Percentiles rank a stretch among this genome's conserved stretches.
phyloP scores from a whole-genome alignment of 2,113 vertebrate species.

The Pseudorhombus dupliciocellatus region DNA sequence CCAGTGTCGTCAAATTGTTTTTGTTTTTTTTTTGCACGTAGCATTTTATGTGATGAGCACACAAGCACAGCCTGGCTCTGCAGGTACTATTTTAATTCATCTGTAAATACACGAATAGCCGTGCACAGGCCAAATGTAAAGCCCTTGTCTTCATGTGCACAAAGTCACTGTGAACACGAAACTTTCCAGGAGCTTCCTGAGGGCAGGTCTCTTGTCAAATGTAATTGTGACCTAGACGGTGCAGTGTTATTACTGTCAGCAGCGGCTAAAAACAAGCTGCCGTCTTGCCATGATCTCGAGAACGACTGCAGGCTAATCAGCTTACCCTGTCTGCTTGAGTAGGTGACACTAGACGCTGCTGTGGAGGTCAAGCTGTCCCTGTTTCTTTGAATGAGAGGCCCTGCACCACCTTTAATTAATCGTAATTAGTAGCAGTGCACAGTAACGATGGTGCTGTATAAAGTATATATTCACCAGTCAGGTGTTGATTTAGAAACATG shows the following conservation, averaged over 20 bases:
- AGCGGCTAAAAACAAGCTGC: conserved; percentile 62
- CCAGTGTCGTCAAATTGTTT: neutral
- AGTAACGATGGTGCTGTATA: neutral
- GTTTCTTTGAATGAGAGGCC: conserved; percentile 32
- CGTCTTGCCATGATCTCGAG: conserved; percentile 67
- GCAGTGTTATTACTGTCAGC: conserved; percentile 29
- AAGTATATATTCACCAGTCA: neutral
- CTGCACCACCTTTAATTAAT: neutral
- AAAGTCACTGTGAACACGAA: neutral
- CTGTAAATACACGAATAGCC: neutral
- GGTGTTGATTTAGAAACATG: neutral
- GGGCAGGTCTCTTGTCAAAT: neutral
- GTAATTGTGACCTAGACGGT: conserved; percentile 17
- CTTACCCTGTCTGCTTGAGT: conserved; percentile 70
- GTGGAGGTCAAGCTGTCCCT: conserved; percentile 44
- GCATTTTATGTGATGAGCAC: neutral
- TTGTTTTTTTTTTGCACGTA: too few relatives aligned
- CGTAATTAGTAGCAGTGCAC: conserved; percentile 24
- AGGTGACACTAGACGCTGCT: conserved; percentile 55
- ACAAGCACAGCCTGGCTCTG: neutral
- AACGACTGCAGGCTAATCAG: conserved; percentile 69
- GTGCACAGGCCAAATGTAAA: neutral
- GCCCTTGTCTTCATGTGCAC: neutral
- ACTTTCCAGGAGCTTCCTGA: neutral
- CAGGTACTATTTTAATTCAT: neutral